Evolutionary conservation across 2,113 vertebrate genomes (phyloP).

Genomic region (Pygoscelis antarcticus): DNA sequence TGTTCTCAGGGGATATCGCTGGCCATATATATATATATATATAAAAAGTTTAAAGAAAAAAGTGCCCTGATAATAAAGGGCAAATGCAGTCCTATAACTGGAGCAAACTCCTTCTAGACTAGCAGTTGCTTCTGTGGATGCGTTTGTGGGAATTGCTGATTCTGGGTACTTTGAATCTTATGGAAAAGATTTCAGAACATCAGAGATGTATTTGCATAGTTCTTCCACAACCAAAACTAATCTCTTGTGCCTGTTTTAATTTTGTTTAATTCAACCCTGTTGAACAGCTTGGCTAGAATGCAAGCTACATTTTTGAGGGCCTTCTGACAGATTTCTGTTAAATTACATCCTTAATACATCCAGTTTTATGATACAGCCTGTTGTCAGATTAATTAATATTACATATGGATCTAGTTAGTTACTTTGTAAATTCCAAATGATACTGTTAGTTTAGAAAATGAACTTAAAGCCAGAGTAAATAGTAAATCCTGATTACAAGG

Average conservation of each 20-base stretch:
- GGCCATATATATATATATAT: too few relatives aligned
- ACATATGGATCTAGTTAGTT: neutral
- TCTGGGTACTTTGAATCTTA: neutral
- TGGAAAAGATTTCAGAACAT: neutral
- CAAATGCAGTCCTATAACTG: neutral
- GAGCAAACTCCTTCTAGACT: neutral
- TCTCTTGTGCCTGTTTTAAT: neutral
- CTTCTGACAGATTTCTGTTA: neutral
- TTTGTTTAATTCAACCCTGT: neutral
- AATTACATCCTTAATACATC: neutral
- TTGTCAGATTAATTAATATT: neutral
- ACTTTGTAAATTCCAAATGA: neutral
- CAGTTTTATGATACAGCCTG: neutral
- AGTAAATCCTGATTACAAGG: neutral
- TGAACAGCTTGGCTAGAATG: neutral
- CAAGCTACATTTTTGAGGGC: neutral
- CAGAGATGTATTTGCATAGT: neutral
- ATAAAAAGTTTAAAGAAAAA: accelerated
- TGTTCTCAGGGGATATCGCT: neutral
- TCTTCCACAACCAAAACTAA: neutral
- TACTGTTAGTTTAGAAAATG: neutral
- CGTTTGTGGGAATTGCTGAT: neutral
- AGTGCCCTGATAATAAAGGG: neutral
- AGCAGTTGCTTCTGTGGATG: neutral
- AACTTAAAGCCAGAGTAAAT: neutral